Conservation (phyloP, 2,113 vertebrate genomes). For the Butorides virescens region DNA sequence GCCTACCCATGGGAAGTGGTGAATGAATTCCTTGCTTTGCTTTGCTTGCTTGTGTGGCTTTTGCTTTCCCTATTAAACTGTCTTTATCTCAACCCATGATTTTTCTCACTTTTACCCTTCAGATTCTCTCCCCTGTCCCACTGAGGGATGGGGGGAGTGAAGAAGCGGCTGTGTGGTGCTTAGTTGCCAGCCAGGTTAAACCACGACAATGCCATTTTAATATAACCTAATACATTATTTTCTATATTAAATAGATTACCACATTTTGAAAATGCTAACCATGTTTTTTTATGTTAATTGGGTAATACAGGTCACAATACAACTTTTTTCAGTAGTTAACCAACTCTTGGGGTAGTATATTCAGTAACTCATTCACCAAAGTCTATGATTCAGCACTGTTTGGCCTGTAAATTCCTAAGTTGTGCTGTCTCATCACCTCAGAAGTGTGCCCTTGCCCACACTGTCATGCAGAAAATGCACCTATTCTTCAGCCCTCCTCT, state of each 20-base stretch:
- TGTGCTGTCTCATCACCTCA: neutral
- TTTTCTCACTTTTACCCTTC: too few relatives aligned
- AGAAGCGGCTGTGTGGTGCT: too few relatives aligned
- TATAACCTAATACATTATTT: neutral
- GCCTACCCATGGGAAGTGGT: too few relatives aligned
- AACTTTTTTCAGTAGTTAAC: neutral
- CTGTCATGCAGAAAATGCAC: neutral
- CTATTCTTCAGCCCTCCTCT: accelerated
- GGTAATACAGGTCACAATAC: neutral
- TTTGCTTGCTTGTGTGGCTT: too few relatives aligned
- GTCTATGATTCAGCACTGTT: neutral
- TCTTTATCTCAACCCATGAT: too few relatives aligned
- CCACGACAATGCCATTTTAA: neutral
- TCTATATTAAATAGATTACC: neutral
- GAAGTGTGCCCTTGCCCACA: neutral
- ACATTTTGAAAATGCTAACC: neutral
- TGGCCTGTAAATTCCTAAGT: neutral
- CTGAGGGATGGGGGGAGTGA: too few relatives aligned
- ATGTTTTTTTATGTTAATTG: neutral
- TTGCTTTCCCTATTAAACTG: too few relatives aligned
- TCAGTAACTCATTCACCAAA: neutral
- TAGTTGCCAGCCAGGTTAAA: too few relatives aligned
- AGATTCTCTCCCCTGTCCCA: too few relatives aligned
- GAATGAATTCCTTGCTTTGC: too few relatives aligned
- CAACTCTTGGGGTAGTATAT: neutral